Evolutionary conservation across 1,140 invertebrate species (phyloP), one percentile per base, ranked within the genome.

Genomic region (Schlechtendalia chinensis): DNA sequence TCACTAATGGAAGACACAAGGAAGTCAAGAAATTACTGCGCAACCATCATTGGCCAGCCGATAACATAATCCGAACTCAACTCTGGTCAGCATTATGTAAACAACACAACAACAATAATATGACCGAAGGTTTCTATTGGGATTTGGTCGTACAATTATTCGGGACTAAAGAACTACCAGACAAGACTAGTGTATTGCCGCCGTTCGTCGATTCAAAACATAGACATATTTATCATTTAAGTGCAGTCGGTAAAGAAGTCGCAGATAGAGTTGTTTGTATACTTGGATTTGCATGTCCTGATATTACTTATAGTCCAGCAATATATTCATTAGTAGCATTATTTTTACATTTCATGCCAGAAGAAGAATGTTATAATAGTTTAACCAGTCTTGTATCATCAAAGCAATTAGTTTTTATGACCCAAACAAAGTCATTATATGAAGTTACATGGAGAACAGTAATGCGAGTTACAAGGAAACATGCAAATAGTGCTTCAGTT

Each of bases 391-490:
- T 98, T 83, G 91, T 97, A 61, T 91, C 92, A 83, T 92, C 92
- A 82, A 94, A 95, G 84, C 91, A 93, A 84, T 93, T 94, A 86
- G 93, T 92, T 87, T 97, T 96, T 87, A 92, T 98, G 83, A 94
- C 95, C 67, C 95, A 97, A 89, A 97, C 96, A 58, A 97, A 97
- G 88, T 89, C 95, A 67, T 90, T 95, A 79, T 92, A 94, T 86
- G 94, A 97, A 88, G 94, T 96, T 65, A 95, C 94, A 56, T 95
- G 93, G 93, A 93, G 92, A 87, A 96, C 91, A 84, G 94, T 93
- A 81, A 94, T 94, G 92, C 94, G 96, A 87, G 94, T 98, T 84
- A 92, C 94, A 83, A 97, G 95, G 87, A 97, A 97, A 88, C 93
- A 97, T 89, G 93, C 95, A 85, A 96, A 97, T 91, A 91, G 93